Conservation (phyloP, 2,888 invertebrate genomes). For the Eupithecia pulchellata region DNA sequence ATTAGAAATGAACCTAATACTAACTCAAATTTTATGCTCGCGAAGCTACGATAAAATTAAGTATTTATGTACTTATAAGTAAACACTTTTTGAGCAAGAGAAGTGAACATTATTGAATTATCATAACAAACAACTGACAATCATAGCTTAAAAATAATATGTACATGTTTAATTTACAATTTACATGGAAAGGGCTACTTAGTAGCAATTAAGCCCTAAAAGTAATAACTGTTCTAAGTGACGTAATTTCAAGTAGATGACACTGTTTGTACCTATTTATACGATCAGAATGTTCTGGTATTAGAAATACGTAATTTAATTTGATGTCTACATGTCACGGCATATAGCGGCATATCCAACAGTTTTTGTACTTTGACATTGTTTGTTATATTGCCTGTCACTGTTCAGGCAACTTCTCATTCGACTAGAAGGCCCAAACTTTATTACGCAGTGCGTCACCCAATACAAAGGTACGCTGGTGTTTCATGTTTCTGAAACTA, state of each 20-base stretch:
- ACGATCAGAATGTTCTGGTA: not conserved
- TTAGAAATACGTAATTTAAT: conserved; percentile 4
- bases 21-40: no score
- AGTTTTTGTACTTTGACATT: conserved; percentile 11
- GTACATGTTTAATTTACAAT: no score
- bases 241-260: not conserved
- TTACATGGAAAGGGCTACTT: no score
- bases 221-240: not conserved
- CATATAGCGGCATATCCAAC: conserved; percentile 1
- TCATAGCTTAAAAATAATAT: no score
- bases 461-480: conserved; percentile 36
- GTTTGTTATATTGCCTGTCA: conserved; percentile 7
- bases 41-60: no score
- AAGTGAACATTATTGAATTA: no score
- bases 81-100: no score
- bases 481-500: conserved; percentile 43
- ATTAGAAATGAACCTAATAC: no score
- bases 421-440: conserved; percentile 8
- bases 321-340: conserved; percentile 1
- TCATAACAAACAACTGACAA: no score
- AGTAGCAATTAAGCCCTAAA: no score
- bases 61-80: no score
- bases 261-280: not conserved
- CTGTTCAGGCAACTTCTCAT: not conserved
- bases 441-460: conserved; percentile 18